A percentile compares a stretch with the other conserved stretches of the same genome.
Evolutionary conservation across 2,797 vertebrate species (phyloP).

Genomic region (Uromys caudimaculatus): DNA sequence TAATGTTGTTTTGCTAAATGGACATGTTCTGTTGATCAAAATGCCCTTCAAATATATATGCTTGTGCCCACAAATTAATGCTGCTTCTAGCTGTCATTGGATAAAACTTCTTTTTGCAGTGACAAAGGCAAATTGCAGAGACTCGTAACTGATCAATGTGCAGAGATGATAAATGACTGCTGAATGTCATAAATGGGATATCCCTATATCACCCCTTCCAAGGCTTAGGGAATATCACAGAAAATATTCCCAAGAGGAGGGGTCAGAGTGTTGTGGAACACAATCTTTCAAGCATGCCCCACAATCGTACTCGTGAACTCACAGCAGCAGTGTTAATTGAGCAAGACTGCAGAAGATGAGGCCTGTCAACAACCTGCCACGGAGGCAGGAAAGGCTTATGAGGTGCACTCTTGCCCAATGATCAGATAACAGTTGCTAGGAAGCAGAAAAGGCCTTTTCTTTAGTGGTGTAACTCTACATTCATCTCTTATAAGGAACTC

Average conservation of each 20-base stretch:
- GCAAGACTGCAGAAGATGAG: background rate
- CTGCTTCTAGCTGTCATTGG: background rate
- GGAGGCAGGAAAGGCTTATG: background rate
- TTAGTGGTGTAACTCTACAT: background rate
- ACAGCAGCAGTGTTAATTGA: background rate
- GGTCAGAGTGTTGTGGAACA: background rate
- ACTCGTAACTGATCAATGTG: background rate
- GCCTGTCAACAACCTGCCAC: background rate
- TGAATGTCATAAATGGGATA: background rate
- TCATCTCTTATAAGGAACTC: background rate
- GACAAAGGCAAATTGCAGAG: background rate
- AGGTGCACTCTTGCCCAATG: background rate
- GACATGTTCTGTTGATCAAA: background rate
- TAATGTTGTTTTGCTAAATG: background rate
- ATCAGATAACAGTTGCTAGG: background rate
- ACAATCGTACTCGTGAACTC: background rate
- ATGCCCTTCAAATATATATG: background rate
- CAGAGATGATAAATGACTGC: background rate
- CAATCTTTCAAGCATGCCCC: background rate
- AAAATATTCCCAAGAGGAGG: background rate
- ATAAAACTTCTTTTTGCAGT: background rate
- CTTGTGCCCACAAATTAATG: background rate
- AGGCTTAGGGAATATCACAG: background rate
- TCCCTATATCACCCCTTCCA: background rate
- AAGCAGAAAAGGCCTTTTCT: background rate